These are phyloP conservation scores for Ptilodon capucinus DNA, from an alignment of 2,888 invertebrate genomes.

Conservation along the genomic window DNA sequence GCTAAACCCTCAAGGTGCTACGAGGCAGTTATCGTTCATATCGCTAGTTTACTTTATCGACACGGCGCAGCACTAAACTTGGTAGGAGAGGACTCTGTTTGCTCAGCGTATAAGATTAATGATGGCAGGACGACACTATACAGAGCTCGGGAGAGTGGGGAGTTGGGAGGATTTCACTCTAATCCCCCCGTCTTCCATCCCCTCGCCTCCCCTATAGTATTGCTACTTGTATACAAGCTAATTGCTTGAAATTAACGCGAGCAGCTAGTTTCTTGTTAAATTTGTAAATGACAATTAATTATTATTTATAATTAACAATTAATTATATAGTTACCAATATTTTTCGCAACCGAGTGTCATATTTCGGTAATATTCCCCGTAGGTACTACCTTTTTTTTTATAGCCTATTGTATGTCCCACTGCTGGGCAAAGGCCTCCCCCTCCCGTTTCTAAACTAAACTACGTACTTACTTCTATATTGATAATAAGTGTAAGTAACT, in stretches of 20 bases:
- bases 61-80: conserved; percentile 59
- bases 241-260: conserved; percentile 59
- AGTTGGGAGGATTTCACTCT: conserved; percentile 40
- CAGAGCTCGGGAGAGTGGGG: conserved; percentile 36
- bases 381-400: too few relatives aligned
- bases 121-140: conserved; percentile 62
- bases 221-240: conserved; percentile 50
- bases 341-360: too few relatives aligned
- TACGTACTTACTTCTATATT: too few relatives aligned
- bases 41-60: conserved; percentile 59
- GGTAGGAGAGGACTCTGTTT: conserved; percentile 59
- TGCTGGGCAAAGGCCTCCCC: too few relatives aligned
- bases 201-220: too few relatives aligned
- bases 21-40: conserved; percentile 44
- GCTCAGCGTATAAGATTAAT: conserved; percentile 75
- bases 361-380: too few relatives aligned
- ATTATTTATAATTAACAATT: conserved; percentile 16
- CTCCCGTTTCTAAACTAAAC: too few relatives aligned
- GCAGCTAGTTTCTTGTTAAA: conserved; percentile 41
- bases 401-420: too few relatives aligned
- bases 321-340: too few relatives aligned
- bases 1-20: conserved; percentile 20
- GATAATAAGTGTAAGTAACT: too few relatives aligned
- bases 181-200: conserved; percentile 42
- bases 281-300: conserved; percentile 61